These are phyloP conservation scores for Protomyctophum bolini DNA, from an alignment of 2,113 vertebrate genomes.

Conservation along the genomic window DNA sequence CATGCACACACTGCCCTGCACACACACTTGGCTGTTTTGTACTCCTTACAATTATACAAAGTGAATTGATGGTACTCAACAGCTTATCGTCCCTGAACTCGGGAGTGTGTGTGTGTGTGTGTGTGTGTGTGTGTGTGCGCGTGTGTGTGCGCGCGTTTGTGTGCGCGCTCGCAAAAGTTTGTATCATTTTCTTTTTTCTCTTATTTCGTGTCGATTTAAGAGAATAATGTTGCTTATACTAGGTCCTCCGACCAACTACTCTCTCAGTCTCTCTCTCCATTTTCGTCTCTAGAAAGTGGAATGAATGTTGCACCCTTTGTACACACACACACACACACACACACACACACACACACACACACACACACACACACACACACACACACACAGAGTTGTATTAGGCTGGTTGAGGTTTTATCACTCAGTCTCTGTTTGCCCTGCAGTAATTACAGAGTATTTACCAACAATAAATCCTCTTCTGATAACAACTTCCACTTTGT, in stretches of 20 bases:
- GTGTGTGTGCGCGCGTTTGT: conserved; percentile 2
- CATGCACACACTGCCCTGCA: conserved; percentile 49
- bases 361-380: conserved; percentile 10
- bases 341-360: conserved; percentile 9
- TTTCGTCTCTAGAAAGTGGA: conserved; percentile 43
- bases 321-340: neutral
- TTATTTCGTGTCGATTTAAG: conserved; percentile 30
- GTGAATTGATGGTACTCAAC: conserved; percentile 58
- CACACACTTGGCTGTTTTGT: conserved; percentile 53
- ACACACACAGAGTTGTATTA: conserved; percentile 33
- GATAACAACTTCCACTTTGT: conserved; percentile 52
- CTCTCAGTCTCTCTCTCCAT: neutral
- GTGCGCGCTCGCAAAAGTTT: neutral
- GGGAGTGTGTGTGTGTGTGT: conserved; percentile 3
- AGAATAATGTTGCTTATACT: conserved; percentile 20
- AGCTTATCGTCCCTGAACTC: conserved; percentile 45
- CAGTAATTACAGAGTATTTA: conserved; percentile 67
- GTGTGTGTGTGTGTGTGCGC: conserved; percentile 19
- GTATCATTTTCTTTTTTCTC: neutral
- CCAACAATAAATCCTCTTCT: conserved; percentile 62
- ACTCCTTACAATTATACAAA: conserved; percentile 67
- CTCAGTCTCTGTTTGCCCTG: conserved; percentile 53
- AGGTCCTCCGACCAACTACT: conserved; percentile 31
- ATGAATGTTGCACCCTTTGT: conserved; percentile 6
- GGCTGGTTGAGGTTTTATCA: conserved; percentile 56